Conservation (phyloP, 2,797 vertebrate genomes). For the Myiothlypis chrysogaster region DNA sequence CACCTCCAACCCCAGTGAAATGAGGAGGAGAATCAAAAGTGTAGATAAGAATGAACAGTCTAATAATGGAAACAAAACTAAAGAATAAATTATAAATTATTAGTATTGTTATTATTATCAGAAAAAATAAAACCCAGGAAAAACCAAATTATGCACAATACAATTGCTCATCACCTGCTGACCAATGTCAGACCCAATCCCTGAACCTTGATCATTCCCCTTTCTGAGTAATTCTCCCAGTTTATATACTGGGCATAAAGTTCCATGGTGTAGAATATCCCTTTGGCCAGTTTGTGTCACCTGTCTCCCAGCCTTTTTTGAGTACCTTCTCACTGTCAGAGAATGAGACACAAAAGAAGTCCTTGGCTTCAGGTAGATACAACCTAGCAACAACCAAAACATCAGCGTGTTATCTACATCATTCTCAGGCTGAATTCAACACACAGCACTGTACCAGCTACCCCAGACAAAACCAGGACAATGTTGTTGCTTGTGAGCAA, state of each 20-base stretch:
- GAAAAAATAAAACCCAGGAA: neutral
- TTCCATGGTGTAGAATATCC: neutral
- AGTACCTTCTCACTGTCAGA: neutral
- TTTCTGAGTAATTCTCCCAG: neutral
- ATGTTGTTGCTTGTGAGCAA: neutral
- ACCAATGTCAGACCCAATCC: neutral
- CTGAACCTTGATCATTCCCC: neutral
- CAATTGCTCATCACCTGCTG: neutral
- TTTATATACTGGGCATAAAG: rapidly evolving
- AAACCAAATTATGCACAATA: neutral
- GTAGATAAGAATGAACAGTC: neutral
- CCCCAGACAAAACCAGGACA: neutral
- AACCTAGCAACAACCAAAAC: neutral
- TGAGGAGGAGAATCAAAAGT: neutral
- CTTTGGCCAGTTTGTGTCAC: neutral
- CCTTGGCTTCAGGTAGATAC: neutral
- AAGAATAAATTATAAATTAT: neutral
- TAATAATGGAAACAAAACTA: neutral
- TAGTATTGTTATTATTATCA: neutral
- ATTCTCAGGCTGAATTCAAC: neutral
- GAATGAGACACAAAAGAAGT: neutral
- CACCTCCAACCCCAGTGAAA: neutral
- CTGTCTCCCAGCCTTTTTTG: neutral
- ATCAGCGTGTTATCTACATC: neutral
- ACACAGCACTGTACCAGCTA: neutral